Conservation (phyloP, 2,888 invertebrate species). For the Hirtodrosophila alboralis region DNA sequence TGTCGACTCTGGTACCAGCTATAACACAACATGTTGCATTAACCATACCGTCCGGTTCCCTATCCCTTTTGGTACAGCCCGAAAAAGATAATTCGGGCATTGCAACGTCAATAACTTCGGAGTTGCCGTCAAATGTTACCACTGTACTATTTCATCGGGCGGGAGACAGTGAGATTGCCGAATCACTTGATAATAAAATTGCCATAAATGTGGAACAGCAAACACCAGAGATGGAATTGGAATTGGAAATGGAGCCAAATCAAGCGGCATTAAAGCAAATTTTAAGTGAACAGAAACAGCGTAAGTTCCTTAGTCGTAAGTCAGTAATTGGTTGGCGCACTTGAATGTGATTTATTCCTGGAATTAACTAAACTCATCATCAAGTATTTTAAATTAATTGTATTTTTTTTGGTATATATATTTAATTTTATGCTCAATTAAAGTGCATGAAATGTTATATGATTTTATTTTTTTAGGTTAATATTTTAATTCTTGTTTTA, state of each 20-base stretch:
- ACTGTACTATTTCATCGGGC: background rate
- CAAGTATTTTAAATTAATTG: too few species aligned
- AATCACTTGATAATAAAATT: background rate
- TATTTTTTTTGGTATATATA: too few species aligned
- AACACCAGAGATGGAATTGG: background rate
- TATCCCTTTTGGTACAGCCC: conserved; percentile 34
- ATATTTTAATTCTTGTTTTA: conserved; percentile 1
- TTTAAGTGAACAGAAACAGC: conserved; percentile 17
- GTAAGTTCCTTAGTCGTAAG: conserved; percentile 39
- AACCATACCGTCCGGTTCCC: conserved; percentile 14
- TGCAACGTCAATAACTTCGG: background rate
- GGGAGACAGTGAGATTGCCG: conserved; percentile 5
- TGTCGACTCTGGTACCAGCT: background rate
- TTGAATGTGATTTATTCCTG: conserved; percentile 2
- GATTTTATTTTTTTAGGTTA: too few species aligned
- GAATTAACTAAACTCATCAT: too few species aligned
- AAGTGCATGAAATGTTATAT: background rate
- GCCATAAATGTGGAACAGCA: background rate
- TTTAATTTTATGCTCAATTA: conserved; percentile 1
- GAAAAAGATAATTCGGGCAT: background rate
- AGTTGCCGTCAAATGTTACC: background rate
- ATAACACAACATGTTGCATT: background rate
- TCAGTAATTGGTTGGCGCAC: conserved; percentile 22
- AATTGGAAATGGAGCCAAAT: conserved; percentile 17
- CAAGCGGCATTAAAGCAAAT: conserved; percentile 21